phyloP scores from a whole-genome alignment of 2,797 vertebrate genomes.

The Moxostoma hubbsi region DNA sequence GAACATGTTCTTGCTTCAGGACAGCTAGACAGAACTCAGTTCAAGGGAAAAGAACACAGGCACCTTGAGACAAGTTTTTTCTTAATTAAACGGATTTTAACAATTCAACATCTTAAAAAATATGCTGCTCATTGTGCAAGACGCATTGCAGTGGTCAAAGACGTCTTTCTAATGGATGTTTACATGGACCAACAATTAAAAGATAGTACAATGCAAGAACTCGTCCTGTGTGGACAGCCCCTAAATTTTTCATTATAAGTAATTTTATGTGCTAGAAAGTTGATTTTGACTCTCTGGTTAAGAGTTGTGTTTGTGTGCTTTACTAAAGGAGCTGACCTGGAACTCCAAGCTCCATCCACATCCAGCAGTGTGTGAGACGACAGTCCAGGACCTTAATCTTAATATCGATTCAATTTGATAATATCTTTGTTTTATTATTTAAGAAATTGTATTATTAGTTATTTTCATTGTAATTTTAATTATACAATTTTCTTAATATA shows the following conservation, averaged over 20 bases:
- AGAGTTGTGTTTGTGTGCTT: neutral
- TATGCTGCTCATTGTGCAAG: neutral
- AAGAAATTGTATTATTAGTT: too few relatives aligned
- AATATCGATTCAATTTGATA: too few relatives aligned
- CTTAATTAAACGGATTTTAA: too few relatives aligned
- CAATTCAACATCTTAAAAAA: neutral
- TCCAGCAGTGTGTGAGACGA: neutral
- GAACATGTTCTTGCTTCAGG: neutral
- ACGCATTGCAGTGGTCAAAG: too few relatives aligned
- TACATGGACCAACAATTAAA: neutral
- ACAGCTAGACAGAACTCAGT: neutral
- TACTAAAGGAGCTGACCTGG: slow-evolving; percentile 1
- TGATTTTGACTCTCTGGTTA: neutral
- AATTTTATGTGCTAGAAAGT: neutral
- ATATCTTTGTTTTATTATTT: too few relatives aligned
- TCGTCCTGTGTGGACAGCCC: neutral
- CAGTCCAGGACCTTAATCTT: too few relatives aligned
- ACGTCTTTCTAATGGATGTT: neutral
- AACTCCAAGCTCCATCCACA: neutral
- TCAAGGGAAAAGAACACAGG: too few relatives aligned
- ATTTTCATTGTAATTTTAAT: too few relatives aligned
- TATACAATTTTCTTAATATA: too few relatives aligned
- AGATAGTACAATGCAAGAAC: neutral
- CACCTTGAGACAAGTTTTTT: too few relatives aligned
- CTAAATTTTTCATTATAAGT: neutral